Base-by-base conservation (phyloP, 2,888 invertebrate genomes). In the Meganola albula region DNA sequence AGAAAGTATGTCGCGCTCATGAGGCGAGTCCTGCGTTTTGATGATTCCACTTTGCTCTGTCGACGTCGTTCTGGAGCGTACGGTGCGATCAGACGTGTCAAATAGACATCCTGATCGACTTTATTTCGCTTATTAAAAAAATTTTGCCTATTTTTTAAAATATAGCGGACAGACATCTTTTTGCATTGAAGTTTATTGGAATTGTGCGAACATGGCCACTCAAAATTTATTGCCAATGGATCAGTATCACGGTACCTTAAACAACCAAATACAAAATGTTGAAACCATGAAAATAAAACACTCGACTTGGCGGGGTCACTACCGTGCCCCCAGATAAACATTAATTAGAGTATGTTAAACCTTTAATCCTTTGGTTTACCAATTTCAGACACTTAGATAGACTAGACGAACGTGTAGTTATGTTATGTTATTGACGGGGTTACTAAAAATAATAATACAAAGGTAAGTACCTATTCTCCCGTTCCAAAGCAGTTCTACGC, bases 11-110 rank as follows among this genome's bases (percentile, higher is more conserved):
- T 27, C 10, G 33, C 26, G 18, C 33, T 27, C 12, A 33, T 33
- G 18, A 24, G 23, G 23, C 27, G 33, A 16, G 27, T 24, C 23
- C 27, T 27, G 14, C 18, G 27, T 27, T 33, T 27, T 10, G 27
- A 10, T 27, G 27, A 20, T 23, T 33, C 24, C 16, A 29, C 25
- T 25, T 14, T 25, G 25, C 29, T 34, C 28, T 34, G 24, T 28
- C 29, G 28, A 27, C 32, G 16, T 35, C 37, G 24, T 30, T 34
- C 31, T 31, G 33, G 37, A 12, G 24, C 29, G 27, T 29, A 37
- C 34, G 38, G 39, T 43, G 39, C 31, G 12, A 39, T 33, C 24
- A 39, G 30, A 28, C 44, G 25, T 24, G 34, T 27, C 24, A 44
- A 32, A 34, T 34, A 40, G 13, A 37, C 31, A 33, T 40, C 40